Conservation (phyloP, 2,888 invertebrate genomes). For the Cephus pygmeus region DNA sequence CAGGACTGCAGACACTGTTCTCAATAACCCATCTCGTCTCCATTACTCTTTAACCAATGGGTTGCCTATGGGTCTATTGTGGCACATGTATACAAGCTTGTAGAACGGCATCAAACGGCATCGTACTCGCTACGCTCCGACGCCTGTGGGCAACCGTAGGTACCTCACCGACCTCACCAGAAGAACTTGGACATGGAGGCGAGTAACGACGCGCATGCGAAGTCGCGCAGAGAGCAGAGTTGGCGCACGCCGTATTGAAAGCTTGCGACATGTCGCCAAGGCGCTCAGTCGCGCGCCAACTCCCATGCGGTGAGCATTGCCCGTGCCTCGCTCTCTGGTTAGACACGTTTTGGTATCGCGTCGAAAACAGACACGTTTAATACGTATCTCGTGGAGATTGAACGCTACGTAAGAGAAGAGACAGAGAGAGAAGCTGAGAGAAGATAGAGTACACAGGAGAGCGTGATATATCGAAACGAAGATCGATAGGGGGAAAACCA, state of each 20-base stretch:
- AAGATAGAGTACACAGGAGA: neutral
- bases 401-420: neutral
- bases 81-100: neutral
- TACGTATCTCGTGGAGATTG: neutral
- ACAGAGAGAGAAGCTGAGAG: neutral
- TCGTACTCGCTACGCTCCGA: neutral
- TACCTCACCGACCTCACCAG: constrained; percentile 3
- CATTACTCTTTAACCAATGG: neutral
- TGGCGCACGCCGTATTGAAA: constrained; percentile 61
- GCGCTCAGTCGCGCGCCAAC: constrained; percentile 64
- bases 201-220: constrained; percentile 47
- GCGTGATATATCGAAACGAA: neutral
- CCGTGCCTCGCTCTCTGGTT: neutral
- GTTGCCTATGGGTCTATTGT: neutral
- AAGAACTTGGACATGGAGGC: neutral
- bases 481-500: neutral
- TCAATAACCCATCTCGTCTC: neutral
- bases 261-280: constrained; percentile 62
- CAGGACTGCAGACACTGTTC: neutral
- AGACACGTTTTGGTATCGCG: constrained; percentile 9
- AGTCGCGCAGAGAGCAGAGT: constrained; percentile 36
- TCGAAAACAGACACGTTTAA: neutral
- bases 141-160: neutral
- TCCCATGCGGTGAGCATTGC: constrained; percentile 40
- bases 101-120: neutral